Evolutionary conservation across 2,113 vertebrate genomes (phyloP), one percentile per base, ranked within the genome.

Genomic region (Pavo muticus): DNA sequence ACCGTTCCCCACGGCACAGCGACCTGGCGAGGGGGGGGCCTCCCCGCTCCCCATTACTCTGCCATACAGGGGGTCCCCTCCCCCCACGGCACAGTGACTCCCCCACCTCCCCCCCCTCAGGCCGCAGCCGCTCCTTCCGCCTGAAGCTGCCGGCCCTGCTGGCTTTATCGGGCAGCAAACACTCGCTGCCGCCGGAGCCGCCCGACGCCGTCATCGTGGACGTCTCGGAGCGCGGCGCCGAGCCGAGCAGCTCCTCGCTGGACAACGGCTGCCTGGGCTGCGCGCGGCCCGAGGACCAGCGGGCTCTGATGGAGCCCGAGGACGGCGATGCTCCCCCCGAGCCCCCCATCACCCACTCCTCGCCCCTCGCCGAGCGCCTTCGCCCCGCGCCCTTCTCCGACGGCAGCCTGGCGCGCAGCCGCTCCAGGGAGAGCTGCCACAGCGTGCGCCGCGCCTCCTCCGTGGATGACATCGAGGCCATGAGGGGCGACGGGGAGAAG

Each of bases 401-500:
- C 97, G 99, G 98, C 96, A 98, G 98, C 79, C 94, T 99, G 94
- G 97, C 98, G 1, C 97, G 98, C 64, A 98, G 98, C 84, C 99
- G 98, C 84, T 99, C 99, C 3, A 97, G 98, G 2, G 99, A 99
- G 96, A 99, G 99, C 97, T 98, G 98, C 78, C 98, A 98, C 98
- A 99, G 99, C 78, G 98, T 99, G 84, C 98, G 99, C 24, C 98
- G 99, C 0, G 99, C 99, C 1, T 99, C 99, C 2, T 99, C 99
- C 0, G 99, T 99, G 0, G 99, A 99, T 3, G 99, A 99, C 97
- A 99, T 99, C 11, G 99, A 99, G 97, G 98, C 99, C 97, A 98
- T 99, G 98, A 98, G 98, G 95, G 97, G 98, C 0, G 82, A 98
- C 23, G 97, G 98, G 64, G 97, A 98, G 44, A 98, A 98, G 92